phyloP scores from a whole-genome alignment of 2,797 vertebrate species.

The Rhinatrema bivittatum region DNA sequence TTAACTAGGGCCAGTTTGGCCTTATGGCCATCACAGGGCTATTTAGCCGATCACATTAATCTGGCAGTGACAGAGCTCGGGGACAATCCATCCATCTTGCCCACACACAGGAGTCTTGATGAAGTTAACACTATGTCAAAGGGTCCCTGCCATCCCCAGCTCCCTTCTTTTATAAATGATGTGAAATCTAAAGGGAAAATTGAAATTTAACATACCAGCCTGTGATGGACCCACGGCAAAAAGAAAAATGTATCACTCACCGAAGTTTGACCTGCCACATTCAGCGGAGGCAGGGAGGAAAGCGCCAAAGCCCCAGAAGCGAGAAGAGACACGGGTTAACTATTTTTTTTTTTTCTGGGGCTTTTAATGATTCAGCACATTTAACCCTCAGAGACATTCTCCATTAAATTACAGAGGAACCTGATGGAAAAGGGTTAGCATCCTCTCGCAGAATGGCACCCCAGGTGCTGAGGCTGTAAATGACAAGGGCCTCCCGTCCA shows the following conservation, averaged over 20 bases:
- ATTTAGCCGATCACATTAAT: conserved; percentile 25
- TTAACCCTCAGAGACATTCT: too few species aligned
- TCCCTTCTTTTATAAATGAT: neutral
- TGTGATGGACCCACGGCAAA: neutral
- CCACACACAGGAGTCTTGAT: conserved; percentile 4
- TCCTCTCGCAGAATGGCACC: too few species aligned
- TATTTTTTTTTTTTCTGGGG: too few species aligned
- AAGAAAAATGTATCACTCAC: conserved; percentile 16
- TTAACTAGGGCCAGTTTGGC: neutral
- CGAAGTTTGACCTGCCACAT: conserved; percentile 2
- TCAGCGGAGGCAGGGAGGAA: neutral
- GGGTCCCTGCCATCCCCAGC: neutral
- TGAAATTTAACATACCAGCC: conserved; percentile 18
- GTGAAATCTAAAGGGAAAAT: conserved; percentile 22
- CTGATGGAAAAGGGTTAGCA: too few species aligned
- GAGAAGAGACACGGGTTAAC: neutral
- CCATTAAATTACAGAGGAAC: too few species aligned
- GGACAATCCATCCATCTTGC: conserved; percentile 16
- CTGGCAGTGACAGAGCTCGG: conserved; percentile 13
- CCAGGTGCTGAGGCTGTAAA: too few species aligned
- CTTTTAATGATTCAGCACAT: too few species aligned
- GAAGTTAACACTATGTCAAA: conserved; percentile 15
- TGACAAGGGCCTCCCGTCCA: too few species aligned
- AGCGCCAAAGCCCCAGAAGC: neutral
- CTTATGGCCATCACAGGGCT: conserved; percentile 5